A percentile compares a stretch with the other conserved stretches of the same genome.
These are phyloP conservation scores for Trichechus manatus DNA, from an alignment of 2,113 vertebrate species.

Conservation along the genomic window DNA sequence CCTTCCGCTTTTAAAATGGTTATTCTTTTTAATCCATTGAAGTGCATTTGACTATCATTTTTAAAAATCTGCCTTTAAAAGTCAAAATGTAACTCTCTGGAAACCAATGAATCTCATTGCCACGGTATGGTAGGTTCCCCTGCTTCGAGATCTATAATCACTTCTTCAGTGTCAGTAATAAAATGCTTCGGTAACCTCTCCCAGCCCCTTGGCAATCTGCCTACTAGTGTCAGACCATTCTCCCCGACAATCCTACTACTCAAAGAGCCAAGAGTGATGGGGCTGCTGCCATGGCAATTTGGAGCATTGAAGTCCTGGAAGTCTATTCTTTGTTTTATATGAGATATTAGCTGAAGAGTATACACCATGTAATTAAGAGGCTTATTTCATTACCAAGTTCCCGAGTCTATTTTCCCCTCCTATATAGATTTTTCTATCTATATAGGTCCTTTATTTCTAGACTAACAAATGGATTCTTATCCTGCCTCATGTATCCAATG, in stretches of 20 bases:
- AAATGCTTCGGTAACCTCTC: conserved; percentile 79
- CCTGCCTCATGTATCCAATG: neutral
- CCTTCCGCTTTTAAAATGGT: conserved; percentile 77
- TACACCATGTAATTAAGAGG: conserved; percentile 22
- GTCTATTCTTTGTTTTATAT: conserved; percentile 49
- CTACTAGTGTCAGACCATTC: conserved; percentile 58
- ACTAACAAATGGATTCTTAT: neutral
- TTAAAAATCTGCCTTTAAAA: conserved; percentile 78
- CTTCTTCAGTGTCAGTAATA: conserved; percentile 80
- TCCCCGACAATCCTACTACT: conserved; percentile 61
- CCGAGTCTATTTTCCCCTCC: conserved; percentile 2
- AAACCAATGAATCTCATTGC: conserved; percentile 83
- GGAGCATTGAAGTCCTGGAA: neutral
- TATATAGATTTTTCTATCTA: neutral
- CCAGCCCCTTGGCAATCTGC: conserved; percentile 75
- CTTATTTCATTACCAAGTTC: conserved; percentile 1
- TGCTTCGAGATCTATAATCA: conserved; percentile 77
- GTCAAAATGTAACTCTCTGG: conserved; percentile 78
- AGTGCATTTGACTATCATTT: conserved; percentile 81
- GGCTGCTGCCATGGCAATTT: conserved; percentile 31
- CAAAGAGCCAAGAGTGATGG: conserved; percentile 60
- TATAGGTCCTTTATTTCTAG: neutral
- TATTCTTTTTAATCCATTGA: conserved; percentile 80
- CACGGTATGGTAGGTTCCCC: conserved; percentile 75
- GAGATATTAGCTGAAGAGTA: conserved; percentile 32